Percentiles rank a stretch among this genome's conserved stretches.
phyloP scores from a whole-genome alignment of 2,888 invertebrate species.

The Prosapia bicincta region DNA sequence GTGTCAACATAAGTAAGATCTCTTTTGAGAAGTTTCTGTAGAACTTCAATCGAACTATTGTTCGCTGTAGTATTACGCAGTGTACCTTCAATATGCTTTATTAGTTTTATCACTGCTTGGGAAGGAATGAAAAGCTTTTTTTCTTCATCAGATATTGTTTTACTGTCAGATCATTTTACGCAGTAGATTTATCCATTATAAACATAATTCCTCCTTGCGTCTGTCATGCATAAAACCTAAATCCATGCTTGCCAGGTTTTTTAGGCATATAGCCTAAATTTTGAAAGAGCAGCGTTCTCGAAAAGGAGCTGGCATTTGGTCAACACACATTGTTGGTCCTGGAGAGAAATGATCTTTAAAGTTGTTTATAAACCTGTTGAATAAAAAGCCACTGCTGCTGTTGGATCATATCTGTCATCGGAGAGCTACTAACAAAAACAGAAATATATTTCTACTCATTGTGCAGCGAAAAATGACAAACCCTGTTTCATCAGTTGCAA shows the following conservation, averaged over 20 bases:
- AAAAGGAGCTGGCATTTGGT: conserved; percentile 29
- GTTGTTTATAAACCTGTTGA: no score
- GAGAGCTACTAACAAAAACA: background rate
- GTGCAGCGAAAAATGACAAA: no score
- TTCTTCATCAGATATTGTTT: background rate
- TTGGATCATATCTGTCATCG: background rate
- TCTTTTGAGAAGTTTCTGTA: no score
- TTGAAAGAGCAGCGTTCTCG: conserved; percentile 12
- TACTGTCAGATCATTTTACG: background rate
- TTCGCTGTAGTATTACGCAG: conserved; percentile 41
- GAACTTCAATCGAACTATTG: conserved; percentile 38
- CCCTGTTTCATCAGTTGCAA: conserved; percentile 18
- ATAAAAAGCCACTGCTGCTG: conserved; percentile 25
- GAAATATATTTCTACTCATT: background rate
- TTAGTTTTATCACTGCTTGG: no score
- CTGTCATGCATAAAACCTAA: conserved; percentile 33
- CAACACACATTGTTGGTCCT: conserved; percentile 15
- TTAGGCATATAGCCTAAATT: background rate
- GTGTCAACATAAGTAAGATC: no score
- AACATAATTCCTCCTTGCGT: background rate
- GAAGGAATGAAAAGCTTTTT: no score
- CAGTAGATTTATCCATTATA: background rate
- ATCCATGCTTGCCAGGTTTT: conserved; percentile 9
- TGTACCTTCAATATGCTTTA: conserved; percentile 36
- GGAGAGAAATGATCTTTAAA: conserved; percentile 12